These are phyloP conservation scores for Lomographa bimaculata DNA, from an alignment of 2,888 invertebrate genomes.

Conservation along the genomic window DNA sequence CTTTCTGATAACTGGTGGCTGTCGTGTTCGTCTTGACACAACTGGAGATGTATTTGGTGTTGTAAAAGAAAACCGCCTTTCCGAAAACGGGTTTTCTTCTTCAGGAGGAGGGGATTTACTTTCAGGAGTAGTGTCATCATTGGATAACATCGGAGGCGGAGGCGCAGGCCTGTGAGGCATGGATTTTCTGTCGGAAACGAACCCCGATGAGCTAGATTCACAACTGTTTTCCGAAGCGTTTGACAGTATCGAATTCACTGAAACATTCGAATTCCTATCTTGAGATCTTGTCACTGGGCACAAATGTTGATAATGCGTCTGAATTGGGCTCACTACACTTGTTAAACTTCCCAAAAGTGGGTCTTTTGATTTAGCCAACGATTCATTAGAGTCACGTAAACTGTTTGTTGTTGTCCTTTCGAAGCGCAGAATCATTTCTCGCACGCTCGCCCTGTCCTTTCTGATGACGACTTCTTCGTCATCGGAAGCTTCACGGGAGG, in stretches of 20 bases:
- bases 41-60: conserved; percentile 68
- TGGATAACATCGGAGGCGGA: conserved; percentile 68
- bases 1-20: conserved; percentile 72
- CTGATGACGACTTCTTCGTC: conserved; percentile 66
- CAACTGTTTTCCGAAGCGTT: conserved; percentile 74
- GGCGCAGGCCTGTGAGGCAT: conserved; percentile 75
- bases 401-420: conserved; percentile 60
- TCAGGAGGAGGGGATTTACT: conserved; percentile 55
- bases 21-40: conserved; percentile 62
- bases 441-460: conserved; percentile 65
- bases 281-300: conserved; percentile 64
- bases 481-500: conserved; percentile 58
- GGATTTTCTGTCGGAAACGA: conserved; percentile 73
- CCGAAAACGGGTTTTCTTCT: conserved; percentile 45
- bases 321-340: conserved; percentile 70
- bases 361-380: conserved; percentile 62
- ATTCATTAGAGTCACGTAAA: conserved; percentile 63
- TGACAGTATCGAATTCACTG: conserved; percentile 78
- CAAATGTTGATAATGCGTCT: conserved; percentile 66
- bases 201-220: conserved; percentile 78
- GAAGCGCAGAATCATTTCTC: conserved; percentile 74
- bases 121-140: conserved; percentile 57
- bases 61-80: conserved; percentile 62
- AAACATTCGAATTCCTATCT: conserved; percentile 74
- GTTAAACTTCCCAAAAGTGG: conserved; percentile 63